phyloP scores from a whole-genome alignment of 2,113 vertebrate species.

The Hirundichthys speculiger region DNA sequence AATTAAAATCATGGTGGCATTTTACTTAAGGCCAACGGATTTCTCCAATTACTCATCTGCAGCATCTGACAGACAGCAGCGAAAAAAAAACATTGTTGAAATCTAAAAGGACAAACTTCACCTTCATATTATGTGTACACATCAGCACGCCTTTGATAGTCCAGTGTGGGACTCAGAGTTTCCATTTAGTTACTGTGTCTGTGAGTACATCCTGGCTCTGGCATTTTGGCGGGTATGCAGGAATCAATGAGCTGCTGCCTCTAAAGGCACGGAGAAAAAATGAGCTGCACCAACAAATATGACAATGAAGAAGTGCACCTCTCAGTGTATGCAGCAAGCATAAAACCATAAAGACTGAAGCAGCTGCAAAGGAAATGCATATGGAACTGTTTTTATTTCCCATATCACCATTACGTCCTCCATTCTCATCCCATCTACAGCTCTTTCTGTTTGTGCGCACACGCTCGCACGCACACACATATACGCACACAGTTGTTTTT shows the following conservation, averaged over 20 bases:
- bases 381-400: slow-evolving; percentile 77
- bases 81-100: slow-evolving; percentile 15
- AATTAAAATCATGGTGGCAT: slow-evolving; percentile 55
- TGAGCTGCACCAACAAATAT: slow-evolving; percentile 80
- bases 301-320: slow-evolving; percentile 85
- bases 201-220: slow-evolving; percentile 67
- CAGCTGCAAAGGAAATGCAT: slow-evolving; percentile 70
- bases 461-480: slow-evolving; percentile 42
- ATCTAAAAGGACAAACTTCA: slow-evolving; percentile 21
- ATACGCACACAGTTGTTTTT: slow-evolving; percentile 75
- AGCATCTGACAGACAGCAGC: slow-evolving; percentile 27
- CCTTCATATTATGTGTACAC: background rate
- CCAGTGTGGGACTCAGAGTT: slow-evolving; percentile 39
- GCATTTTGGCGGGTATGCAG: slow-evolving; percentile 71
- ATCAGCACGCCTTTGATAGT: slow-evolving; percentile 45
- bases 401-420: slow-evolving; percentile 68
- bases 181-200: slow-evolving; percentile 68
- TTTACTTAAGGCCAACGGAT: slow-evolving; percentile 53
- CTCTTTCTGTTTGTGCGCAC: slow-evolving; percentile 26
- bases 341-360: slow-evolving; percentile 76
- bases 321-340: slow-evolving; percentile 80
- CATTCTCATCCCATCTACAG: slow-evolving; percentile 68
- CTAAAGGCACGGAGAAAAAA: slow-evolving; percentile 79
- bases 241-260: slow-evolving; percentile 83
- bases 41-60: slow-evolving; percentile 49